Evolutionary conservation across 1,140 invertebrate species (phyloP).

Genomic region (Zaprionus gabonicus): DNA sequence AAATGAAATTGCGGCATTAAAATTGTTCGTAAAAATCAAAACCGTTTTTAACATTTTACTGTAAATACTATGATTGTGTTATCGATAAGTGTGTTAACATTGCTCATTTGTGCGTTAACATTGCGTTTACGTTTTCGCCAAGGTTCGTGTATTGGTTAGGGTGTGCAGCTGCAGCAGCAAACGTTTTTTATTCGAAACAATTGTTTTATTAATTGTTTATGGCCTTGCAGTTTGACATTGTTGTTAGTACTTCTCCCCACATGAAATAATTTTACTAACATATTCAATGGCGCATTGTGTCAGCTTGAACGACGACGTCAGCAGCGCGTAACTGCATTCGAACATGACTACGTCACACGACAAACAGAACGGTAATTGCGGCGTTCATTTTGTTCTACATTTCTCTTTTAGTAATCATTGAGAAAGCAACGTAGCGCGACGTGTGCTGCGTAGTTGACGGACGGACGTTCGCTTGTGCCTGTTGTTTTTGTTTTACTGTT

Average conservation of each 20-base stretch:
- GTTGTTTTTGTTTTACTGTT: constrained; percentile 13
- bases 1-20: too few relatives aligned
- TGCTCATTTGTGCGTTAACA: constrained; percentile 7
- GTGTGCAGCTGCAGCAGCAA: background rate
- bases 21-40: background rate
- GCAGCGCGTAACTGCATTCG: constrained; percentile 41
- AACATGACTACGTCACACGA: constrained; percentile 27
- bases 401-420: constrained; percentile 54
- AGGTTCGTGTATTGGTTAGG: constrained; percentile 24
- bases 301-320: constrained; percentile 20
- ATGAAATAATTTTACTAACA: background rate
- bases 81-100: background rate
- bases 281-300: background rate
- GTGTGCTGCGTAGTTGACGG: constrained; percentile 41
- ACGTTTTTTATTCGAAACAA: constrained; percentile 4
- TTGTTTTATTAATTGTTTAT: background rate
- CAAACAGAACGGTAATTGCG: constrained; percentile 47
- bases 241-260: background rate
- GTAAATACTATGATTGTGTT: background rate
- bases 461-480: background rate
- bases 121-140: constrained; percentile 8
- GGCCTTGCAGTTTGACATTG: background rate
- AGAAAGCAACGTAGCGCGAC: constrained; percentile 57
- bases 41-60: too few relatives aligned
- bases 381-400: constrained; percentile 46